These are phyloP conservation scores for Eristalis tenax DNA, from an alignment of 2,888 invertebrate genomes.

Conservation along the genomic window DNA sequence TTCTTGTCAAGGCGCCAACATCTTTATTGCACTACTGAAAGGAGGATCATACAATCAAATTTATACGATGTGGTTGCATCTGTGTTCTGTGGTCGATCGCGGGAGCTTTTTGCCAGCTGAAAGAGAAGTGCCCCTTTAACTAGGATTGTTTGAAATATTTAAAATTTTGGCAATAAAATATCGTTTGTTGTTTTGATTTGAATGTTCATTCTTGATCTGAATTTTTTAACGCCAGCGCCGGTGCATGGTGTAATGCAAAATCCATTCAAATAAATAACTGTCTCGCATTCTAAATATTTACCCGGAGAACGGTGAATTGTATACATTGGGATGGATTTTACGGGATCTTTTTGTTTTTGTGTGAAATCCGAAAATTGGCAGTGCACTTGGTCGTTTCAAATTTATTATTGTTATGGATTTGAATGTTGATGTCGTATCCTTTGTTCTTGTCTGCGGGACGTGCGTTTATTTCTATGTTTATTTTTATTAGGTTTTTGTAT, in stretches of 20 bases:
- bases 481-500: neutral
- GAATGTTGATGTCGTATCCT: neutral
- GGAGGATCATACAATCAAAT: constrained; percentile 22
- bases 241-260: neutral
- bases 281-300: constrained; percentile 48
- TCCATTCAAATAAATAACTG: constrained; percentile 25
- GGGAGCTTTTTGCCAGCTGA: constrained; percentile 11
- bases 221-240: constrained; percentile 1
- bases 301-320: neutral
- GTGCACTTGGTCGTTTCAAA: neutral
- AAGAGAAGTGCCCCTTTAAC: constrained; percentile 33
- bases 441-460: neutral
- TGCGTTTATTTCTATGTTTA: neutral
- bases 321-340: constrained; percentile 2
- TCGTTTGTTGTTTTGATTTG: constrained; percentile 16
- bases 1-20: constrained; percentile 61
- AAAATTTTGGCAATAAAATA: constrained; percentile 39
- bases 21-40: constrained; percentile 34
- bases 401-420: neutral
- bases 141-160: constrained; percentile 14
- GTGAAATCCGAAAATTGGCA: neutral
- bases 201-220: constrained; percentile 15
- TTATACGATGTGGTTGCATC: constrained; percentile 14
- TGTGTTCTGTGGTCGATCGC: neutral
- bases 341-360: constrained; percentile 10